phyloP scores from a whole-genome alignment of 2,888 invertebrate species.

The Aelia acuminata region DNA sequence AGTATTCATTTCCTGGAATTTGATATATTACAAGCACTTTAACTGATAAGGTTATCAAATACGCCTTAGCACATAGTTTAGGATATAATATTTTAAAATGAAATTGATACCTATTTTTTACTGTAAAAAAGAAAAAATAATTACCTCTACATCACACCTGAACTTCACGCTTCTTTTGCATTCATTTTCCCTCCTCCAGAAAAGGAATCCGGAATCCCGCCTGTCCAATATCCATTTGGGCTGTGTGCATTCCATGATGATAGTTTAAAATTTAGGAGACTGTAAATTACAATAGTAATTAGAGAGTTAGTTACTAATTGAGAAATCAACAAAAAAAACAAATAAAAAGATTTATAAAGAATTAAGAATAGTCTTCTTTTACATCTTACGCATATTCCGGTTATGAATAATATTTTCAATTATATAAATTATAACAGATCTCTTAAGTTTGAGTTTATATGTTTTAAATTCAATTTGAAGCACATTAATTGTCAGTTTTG shows the following conservation, averaged over 20 bases:
- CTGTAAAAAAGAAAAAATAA: too few species aligned
- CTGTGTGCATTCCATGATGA: slow-evolving; percentile 49
- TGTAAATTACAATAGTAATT: slow-evolving; percentile 3
- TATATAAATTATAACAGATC: too few species aligned
- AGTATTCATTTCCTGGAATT: background rate
- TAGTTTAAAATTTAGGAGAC: background rate
- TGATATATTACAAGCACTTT: background rate
- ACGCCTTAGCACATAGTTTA: background rate
- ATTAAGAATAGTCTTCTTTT: too few species aligned
- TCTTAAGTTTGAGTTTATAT: background rate
- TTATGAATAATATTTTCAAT: too few species aligned
- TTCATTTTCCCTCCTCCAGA: slow-evolving; percentile 70
- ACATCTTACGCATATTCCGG: too few species aligned
- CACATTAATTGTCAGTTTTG: background rate
- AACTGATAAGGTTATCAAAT: slow-evolving; percentile 4
- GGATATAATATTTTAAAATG: background rate
- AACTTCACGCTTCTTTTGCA: slow-evolving; percentile 70
- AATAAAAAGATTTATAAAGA: too few species aligned
- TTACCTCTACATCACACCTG: slow-evolving; percentile 69
- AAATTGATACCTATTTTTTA: too few species aligned
- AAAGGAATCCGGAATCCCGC: slow-evolving; percentile 70
- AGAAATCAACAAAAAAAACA: background rate
- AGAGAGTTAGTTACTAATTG: background rate
- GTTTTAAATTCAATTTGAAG: too few species aligned
- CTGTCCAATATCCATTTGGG: slow-evolving; percentile 71